Percentiles rank a stretch among this genome's conserved stretches.
These are phyloP conservation scores for Eueides isabella DNA, from an alignment of 1,140 invertebrate genomes.

Conservation along the genomic window DNA sequence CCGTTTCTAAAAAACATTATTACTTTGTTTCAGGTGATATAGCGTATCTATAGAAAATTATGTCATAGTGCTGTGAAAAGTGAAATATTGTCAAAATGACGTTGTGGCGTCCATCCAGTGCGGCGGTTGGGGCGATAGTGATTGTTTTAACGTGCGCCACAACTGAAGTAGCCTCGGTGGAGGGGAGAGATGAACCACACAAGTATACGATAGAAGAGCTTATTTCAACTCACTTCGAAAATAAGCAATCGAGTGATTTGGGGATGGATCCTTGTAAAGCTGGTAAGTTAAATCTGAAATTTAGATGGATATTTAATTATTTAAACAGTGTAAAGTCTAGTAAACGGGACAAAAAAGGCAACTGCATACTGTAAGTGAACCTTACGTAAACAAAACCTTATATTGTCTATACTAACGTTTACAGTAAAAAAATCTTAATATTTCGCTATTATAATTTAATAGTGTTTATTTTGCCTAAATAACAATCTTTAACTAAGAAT, in stretches of 20 bases:
- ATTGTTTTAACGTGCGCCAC: conserved; percentile 50
- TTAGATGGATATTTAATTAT: not conserved
- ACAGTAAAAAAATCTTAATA: not conserved
- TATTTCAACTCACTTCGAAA: conserved; percentile 84
- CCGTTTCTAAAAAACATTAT: too few species aligned
- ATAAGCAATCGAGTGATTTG: conserved; percentile 87
- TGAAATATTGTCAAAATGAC: conserved; percentile 58
- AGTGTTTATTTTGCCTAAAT: conserved; percentile 10
- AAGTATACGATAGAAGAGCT: conserved; percentile 88
- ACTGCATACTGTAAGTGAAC: too few species aligned
- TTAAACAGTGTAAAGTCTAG: too few species aligned
- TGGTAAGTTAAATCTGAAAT: conserved; percentile 82
- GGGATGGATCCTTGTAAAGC: conserved; percentile 94
- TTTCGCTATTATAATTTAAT: conserved; percentile 16
- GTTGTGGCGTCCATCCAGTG: conserved; percentile 49
- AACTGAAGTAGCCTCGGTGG: conserved; percentile 51
- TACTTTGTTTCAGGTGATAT: conserved; percentile 66
- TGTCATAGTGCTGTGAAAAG: conserved; percentile 56
- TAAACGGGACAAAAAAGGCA: too few species aligned
- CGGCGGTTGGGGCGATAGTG: conserved; percentile 53
- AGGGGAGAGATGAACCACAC: conserved; percentile 63
- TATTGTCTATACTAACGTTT: too few species aligned
- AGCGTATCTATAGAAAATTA: conserved; percentile 42
- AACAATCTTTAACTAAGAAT: conserved; percentile 25
- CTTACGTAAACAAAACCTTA: too few species aligned